Percentiles rank a stretch among this genome's conserved stretches.
phyloP scores from a whole-genome alignment of 2,888 invertebrate genomes.

The Hirtodrosophila trivittata region DNA sequence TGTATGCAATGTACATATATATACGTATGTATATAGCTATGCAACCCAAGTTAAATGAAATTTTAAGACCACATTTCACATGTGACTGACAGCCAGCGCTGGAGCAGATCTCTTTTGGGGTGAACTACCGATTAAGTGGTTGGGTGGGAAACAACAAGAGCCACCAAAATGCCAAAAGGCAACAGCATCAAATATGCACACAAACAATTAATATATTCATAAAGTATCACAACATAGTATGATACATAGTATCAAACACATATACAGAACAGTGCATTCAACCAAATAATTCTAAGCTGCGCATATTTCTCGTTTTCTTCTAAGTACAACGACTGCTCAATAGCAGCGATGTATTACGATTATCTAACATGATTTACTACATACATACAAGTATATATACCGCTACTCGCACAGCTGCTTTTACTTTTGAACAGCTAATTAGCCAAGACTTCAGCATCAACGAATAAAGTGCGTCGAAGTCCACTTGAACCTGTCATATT shows the following conservation, averaged over 20 bases:
- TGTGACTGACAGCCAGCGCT: conserved; percentile 46
- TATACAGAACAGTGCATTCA: no score
- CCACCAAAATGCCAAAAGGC: conserved; percentile 16
- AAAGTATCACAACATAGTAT: no score
- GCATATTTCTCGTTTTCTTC: no score
- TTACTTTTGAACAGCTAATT: conserved; percentile 5
- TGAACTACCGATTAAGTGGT: conserved; percentile 63
- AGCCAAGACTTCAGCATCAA: not conserved
- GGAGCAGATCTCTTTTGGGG: conserved; percentile 43
- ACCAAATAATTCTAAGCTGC: no score
- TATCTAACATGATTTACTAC: no score
- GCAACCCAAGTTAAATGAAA: conserved; percentile 34
- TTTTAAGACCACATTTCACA: conserved; percentile 63
- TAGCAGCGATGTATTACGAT: not conserved
- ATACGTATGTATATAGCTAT: conserved; percentile 10
- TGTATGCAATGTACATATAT: not conserved
- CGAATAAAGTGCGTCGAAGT: conserved; percentile 7
- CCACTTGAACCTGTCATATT: conserved; percentile 11
- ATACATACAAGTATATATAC: not conserved
- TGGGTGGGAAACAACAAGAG: conserved; percentile 34
- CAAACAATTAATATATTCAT: not conserved
- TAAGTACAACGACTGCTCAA: not conserved
- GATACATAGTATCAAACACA: no score
- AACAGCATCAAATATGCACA: conserved; percentile 5
- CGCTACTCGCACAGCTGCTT: not conserved